Percentiles rank a stretch among this genome's conserved stretches.
phyloP scores from a whole-genome alignment of 2,113 vertebrate genomes.

The Lepus europaeus region DNA sequence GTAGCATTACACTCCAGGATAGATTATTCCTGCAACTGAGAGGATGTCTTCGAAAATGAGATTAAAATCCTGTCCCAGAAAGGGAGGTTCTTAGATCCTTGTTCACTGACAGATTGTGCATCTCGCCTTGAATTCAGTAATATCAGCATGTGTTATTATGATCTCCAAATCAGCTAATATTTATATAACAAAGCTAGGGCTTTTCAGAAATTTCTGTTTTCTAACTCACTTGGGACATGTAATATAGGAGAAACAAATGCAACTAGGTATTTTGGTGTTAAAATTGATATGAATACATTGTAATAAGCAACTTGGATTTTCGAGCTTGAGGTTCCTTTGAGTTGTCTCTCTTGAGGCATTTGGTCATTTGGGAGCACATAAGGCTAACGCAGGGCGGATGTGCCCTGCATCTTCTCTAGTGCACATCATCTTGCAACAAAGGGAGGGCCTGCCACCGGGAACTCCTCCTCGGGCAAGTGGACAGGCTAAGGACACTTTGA shows the following conservation, averaged over 20 bases:
- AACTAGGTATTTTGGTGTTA: neutral
- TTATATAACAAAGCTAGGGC: slow-evolving; percentile 15
- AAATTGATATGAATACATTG: neutral
- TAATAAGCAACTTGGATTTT: neutral
- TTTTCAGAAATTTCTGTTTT: slow-evolving; percentile 25
- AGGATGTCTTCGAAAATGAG: neutral
- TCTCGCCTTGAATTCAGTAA: slow-evolving; percentile 47
- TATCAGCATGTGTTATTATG: neutral
- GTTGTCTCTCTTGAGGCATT: neutral
- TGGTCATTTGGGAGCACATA: neutral
- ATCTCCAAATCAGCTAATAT: neutral
- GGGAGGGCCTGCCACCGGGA: neutral
- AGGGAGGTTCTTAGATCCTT: slow-evolving; percentile 12
- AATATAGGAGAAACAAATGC: slow-evolving; percentile 33
- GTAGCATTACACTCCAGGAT: neutral
- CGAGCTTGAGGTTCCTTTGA: neutral
- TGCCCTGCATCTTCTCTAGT: neutral
- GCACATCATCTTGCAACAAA: fast-evolving
- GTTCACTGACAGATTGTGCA: neutral
- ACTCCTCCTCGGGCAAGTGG: neutral
- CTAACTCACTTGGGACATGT: neutral
- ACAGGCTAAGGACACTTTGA: neutral
- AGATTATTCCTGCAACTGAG: neutral
- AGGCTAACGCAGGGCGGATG: neutral
- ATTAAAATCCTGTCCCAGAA: slow-evolving; percentile 21